These are phyloP conservation scores for Tenebrosternarchus preto DNA, from an alignment of 2,113 vertebrate species.

Conservation along the genomic window DNA sequence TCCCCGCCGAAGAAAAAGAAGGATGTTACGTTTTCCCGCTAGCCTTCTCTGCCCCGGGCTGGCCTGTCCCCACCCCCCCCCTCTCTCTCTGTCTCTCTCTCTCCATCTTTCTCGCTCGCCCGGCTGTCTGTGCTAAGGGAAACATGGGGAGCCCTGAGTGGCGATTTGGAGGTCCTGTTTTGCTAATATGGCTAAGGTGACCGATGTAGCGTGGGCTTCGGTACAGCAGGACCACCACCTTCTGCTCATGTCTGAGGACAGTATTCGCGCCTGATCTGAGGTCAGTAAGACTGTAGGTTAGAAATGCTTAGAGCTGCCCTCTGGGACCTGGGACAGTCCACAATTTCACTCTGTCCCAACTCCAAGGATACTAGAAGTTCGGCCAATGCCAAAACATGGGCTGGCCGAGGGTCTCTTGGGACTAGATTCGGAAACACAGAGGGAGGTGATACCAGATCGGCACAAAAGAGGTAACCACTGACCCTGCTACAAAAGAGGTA, in stretches of 20 bases:
- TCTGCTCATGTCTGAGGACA: slow-evolving; percentile 17
- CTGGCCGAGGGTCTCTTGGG: too few relatives aligned
- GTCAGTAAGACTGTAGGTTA: not conserved
- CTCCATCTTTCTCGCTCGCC: slow-evolving; percentile 15
- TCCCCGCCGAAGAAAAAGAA: slow-evolving; percentile 54
- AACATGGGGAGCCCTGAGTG: slow-evolving; percentile 36
- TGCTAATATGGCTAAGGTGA: slow-evolving; percentile 45
- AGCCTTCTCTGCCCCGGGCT: not conserved
- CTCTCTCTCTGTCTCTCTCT: slow-evolving; percentile 25
- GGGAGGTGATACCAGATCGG: too few relatives aligned
- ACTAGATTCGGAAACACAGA: not conserved
- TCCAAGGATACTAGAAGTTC: too few relatives aligned
- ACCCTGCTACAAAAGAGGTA: too few relatives aligned
- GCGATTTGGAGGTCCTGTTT: slow-evolving; percentile 65
- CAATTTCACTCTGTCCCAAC: too few relatives aligned
- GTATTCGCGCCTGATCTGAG: not conserved
- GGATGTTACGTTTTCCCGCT: not conserved
- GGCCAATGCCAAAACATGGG: too few relatives aligned
- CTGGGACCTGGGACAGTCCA: too few relatives aligned
- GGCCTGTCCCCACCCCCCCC: slow-evolving; percentile 13
- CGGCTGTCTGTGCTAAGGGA: slow-evolving; percentile 34
- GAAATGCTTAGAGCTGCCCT: too few relatives aligned
- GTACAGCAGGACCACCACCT: not conserved
- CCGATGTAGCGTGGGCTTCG: slow-evolving; percentile 17
- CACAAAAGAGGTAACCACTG: too few relatives aligned